Evolutionary conservation across 1,140 invertebrate genomes (phyloP), one percentile per base, ranked within the genome.

Genomic region (Drusus annulatus): DNA sequence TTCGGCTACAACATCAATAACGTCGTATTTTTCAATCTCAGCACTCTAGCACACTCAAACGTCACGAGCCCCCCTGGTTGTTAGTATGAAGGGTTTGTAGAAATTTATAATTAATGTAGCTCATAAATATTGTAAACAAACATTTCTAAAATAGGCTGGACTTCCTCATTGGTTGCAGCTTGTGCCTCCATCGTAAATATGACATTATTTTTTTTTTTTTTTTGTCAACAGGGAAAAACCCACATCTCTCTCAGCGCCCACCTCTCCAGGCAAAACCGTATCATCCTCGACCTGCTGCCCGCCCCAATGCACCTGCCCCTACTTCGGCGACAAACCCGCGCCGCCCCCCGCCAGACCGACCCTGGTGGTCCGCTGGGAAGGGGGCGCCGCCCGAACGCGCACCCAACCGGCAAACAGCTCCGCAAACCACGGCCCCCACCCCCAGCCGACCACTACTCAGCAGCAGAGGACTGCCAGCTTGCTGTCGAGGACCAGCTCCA

Each of bases 271-370:
- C 21, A 13, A 76, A 58, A 81, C 89, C 90, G 21, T 50, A 25
- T 77, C 60, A 89, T 91, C 78, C 3, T 21, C 63, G 84, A 93
- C 25, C 87, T 91, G 10, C 84, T 95, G 31, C 93, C 93, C 1
- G 15, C 93, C 93, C 2, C 93, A 94, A 0, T 96, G 94, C 85
- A 94, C 93, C 0, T 94, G 94, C 84, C 94, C 94, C 0, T 95
- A 95, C 83, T 95, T 96, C 84, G 94, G 94, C 0, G 91, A 93
- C 79, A 89, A 91, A 75, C 91, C 85, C 68, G 87, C 90, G 21
- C 88, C 89, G 23, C 88, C 88, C 0, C 85, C 87, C 80, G 86
- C 45, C 86, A 21, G 82, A 10, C 80, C 82, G 15, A 77, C 80
- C 8, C 73, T 83, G 62, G 82, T 83, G 0, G 82, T 83, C 3